phyloP scores from a whole-genome alignment of 1,140 invertebrate species.

The Episyrphus balteatus region DNA sequence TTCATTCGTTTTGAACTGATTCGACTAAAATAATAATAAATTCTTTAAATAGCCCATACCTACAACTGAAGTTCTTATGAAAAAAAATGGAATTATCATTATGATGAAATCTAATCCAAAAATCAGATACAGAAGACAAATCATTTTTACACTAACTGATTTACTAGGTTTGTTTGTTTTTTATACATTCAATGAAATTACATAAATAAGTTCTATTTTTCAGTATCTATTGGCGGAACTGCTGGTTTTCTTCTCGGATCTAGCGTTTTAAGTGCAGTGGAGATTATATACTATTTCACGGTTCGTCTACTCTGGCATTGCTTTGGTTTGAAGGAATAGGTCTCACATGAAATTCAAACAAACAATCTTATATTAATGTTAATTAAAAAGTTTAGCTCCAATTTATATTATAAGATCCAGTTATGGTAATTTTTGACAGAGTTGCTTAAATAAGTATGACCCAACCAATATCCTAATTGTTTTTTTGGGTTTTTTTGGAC shows the following conservation, averaged over 20 bases:
- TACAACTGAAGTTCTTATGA: conserved; percentile 17
- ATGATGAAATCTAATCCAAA: conserved; percentile 21
- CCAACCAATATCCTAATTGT: too few relatives aligned
- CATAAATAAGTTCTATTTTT: conserved; percentile 12
- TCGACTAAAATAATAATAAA: too few relatives aligned
- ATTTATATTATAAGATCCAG: too few relatives aligned
- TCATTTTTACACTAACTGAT: conserved; percentile 33
- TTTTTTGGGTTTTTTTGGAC: too few relatives aligned
- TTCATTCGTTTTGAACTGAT: neutral
- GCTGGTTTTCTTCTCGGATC: conserved; percentile 58
- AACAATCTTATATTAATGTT: too few relatives aligned
- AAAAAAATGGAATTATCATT: conserved; percentile 18
- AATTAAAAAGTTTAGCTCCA: too few relatives aligned
- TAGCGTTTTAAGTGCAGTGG: conserved; percentile 54
- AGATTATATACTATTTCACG: conserved; percentile 54
- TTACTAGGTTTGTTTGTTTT: conserved; percentile 18
- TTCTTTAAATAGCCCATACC: conserved; percentile 12
- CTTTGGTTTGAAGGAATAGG: too few relatives aligned
- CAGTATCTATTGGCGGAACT: conserved; percentile 58
- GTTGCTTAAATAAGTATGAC: too few relatives aligned
- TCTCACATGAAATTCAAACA: too few relatives aligned
- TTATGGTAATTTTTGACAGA: too few relatives aligned
- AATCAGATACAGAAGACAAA: conserved; percentile 21
- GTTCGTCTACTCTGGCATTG: conserved; percentile 46
- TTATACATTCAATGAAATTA: neutral